Evolutionary conservation across 2,113 vertebrate genomes (phyloP).

Genomic region (Engraulis encrasicolus): DNA sequence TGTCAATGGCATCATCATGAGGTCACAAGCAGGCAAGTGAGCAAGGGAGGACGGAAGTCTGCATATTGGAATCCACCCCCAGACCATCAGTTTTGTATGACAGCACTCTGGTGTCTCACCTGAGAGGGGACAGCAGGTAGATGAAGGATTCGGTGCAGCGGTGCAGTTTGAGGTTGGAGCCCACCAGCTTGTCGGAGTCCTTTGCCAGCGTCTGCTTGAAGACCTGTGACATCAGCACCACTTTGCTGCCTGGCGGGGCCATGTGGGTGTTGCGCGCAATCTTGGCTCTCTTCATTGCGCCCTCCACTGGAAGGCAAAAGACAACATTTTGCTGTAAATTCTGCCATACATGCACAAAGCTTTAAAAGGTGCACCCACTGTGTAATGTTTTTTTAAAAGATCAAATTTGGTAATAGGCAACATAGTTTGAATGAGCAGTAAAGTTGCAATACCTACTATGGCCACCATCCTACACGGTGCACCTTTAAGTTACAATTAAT

Average conservation of each 20-base stretch:
- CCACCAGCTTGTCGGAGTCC: constrained; percentile 87
- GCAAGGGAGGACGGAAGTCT: too few species aligned
- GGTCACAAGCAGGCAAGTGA: too few species aligned
- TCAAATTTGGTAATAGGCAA: too few species aligned
- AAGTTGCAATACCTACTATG: too few species aligned
- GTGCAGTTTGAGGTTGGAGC: constrained; percentile 88
- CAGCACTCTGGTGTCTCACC: constrained; percentile 70
- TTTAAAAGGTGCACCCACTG: too few species aligned
- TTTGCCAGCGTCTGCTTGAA: constrained; percentile 93
- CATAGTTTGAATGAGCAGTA: too few species aligned
- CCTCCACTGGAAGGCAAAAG: constrained; percentile 81
- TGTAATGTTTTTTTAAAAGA: too few species aligned
- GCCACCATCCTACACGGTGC: too few species aligned
- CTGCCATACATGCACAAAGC: neutral
- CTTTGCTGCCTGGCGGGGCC: constrained; percentile 81
- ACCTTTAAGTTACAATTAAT: too few species aligned
- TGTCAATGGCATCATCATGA: too few species aligned
- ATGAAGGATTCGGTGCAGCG: constrained; percentile 90
- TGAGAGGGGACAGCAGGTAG: constrained; percentile 92
- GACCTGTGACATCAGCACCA: constrained; percentile 93
- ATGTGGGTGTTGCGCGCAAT: constrained; percentile 82
- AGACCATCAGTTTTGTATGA: neutral
- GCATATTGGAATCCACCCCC: too few species aligned
- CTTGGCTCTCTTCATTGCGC: constrained; percentile 86
- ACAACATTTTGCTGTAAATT: too few species aligned